A percentile compares a stretch with the other conserved stretches of the same genome.
Evolutionary conservation across 1,140 invertebrate genomes (phyloP).

Genomic region (Paraescarpia echinospica): DNA sequence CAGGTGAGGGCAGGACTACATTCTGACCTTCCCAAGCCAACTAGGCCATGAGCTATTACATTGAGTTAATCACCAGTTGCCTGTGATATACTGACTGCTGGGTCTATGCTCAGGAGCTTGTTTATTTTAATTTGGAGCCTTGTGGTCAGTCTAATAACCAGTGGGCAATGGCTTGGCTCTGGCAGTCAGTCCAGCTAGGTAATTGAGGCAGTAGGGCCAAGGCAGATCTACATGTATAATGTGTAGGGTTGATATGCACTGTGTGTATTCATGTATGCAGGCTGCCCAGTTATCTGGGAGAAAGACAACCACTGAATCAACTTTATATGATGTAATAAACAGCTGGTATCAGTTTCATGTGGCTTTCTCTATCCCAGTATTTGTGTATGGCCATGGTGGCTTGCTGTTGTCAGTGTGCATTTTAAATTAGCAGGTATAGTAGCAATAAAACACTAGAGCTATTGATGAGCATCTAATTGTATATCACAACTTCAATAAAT

Average conservation of each 20-base stretch:
- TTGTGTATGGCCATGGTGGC: not conserved
- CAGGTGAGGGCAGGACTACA: not conserved
- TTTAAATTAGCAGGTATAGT: too few species aligned
- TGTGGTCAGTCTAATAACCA: not conserved
- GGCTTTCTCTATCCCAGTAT: not conserved
- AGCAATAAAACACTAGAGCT: too few species aligned
- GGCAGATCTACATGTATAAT: not conserved
- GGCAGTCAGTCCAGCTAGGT: not conserved
- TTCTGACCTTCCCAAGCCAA: not conserved
- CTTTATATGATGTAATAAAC: not conserved
- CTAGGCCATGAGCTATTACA: not conserved
- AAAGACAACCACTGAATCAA: not conserved
- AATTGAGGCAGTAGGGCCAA: not conserved
- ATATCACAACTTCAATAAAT: too few species aligned
- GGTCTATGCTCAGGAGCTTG: not conserved
- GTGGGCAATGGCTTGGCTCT: not conserved
- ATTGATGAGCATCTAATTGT: too few species aligned
- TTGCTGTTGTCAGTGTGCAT: too few species aligned
- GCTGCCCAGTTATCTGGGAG: not conserved
- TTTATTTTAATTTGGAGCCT: not conserved
- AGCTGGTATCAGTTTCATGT: not conserved
- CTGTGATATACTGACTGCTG: not conserved
- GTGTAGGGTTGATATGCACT: not conserved
- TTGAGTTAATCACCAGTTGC: not conserved
- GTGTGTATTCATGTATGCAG: not conserved